Evolutionary conservation across 1,140 invertebrate genomes (phyloP).

Genomic region (Anadara kagoshimensis): DNA sequence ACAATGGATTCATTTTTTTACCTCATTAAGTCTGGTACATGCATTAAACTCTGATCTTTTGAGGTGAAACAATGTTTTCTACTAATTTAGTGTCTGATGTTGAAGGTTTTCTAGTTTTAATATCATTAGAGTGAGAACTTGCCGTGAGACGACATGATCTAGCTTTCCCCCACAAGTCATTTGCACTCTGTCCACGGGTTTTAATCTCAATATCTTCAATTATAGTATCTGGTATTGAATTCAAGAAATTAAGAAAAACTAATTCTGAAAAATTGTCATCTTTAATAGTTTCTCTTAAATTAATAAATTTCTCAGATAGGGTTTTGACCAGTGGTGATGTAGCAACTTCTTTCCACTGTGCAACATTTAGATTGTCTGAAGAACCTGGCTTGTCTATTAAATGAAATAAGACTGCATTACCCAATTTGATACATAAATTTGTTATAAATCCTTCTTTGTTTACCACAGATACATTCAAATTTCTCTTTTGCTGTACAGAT

Average conservation of each 20-base stretch:
- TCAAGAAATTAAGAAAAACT: neutral
- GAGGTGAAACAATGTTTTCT: neutral
- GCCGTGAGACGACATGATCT: neutral
- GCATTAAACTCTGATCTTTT: neutral
- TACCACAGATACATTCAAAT: neutral
- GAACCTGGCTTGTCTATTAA: neutral
- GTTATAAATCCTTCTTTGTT: neutral
- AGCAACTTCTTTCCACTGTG: neutral
- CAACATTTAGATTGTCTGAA: neutral
- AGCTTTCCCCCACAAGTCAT: slow-evolving; percentile 1
- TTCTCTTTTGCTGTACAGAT: neutral
- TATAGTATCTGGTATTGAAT: neutral
- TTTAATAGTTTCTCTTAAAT: neutral
- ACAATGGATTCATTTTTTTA: slow-evolving; percentile 6
- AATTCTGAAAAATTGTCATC: neutral
- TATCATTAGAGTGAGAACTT: neutral
- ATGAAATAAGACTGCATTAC: neutral
- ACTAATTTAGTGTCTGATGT: neutral
- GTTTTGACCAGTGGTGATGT: neutral
- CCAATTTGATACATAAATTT: neutral
- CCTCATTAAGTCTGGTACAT: neutral
- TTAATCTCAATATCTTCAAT: neutral
- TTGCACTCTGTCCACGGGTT: neutral
- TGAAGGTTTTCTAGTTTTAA: neutral
- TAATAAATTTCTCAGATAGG: neutral